Evolutionary conservation across 2,888 invertebrate species (phyloP).

Genomic region (Digitonthophagus gazella): DNA sequence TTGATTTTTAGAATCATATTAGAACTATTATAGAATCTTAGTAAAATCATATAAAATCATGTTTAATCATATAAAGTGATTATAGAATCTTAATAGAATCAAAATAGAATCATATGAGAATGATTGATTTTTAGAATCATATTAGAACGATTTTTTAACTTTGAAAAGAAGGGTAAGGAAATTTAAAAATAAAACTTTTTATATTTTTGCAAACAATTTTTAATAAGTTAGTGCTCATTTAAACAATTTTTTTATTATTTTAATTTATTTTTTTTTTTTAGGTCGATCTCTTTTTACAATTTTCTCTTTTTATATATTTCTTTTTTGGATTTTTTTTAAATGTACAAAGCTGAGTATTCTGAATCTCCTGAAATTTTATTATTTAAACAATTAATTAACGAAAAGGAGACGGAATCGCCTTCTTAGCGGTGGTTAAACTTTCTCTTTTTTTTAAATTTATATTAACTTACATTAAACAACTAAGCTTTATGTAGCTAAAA

Average conservation of each 20-base stretch:
- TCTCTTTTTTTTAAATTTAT: no score
- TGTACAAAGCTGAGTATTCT: slow-evolving; percentile 10
- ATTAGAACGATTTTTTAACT: neutral
- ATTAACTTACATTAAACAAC: no score
- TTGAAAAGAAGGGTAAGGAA: no score
- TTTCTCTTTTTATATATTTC: slow-evolving; percentile 13
- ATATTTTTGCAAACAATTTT: slow-evolving; percentile 27
- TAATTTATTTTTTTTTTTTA: slow-evolving; percentile 9
- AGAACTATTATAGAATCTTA: no score
- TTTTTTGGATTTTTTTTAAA: slow-evolving; percentile 1
- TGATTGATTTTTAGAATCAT: no score
- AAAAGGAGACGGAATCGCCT: no score
- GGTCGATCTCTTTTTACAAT: slow-evolving; percentile 10
- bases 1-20: no score
- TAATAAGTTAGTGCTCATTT: slow-evolving; percentile 27
- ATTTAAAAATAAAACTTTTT: neutral
- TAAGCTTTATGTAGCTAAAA: neutral
- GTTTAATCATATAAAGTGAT: no score
- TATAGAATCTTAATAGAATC: no score
- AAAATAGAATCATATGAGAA: no score
- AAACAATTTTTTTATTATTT: slow-evolving; percentile 22
- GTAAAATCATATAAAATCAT: no score
- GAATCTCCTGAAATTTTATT: neutral
- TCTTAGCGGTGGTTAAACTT: no score
- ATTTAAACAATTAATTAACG: neutral